Conservation (phyloP, 2,113 vertebrate species). For the Nanorana parkeri region DNA sequence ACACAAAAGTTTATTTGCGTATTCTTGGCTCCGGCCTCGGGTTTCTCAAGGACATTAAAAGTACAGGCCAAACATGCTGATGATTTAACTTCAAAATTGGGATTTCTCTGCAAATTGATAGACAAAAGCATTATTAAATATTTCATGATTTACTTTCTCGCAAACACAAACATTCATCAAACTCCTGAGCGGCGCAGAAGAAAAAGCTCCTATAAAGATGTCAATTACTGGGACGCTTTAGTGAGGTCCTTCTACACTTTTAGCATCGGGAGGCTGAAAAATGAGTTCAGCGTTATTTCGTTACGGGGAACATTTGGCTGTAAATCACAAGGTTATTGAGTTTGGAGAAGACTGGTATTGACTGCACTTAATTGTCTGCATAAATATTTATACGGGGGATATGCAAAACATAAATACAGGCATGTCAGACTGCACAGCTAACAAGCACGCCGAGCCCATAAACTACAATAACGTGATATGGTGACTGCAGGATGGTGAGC, state of each 20-base stretch:
- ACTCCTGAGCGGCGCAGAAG: slow-evolving; percentile 6
- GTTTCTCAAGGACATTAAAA: slow-evolving; percentile 4
- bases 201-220: slow-evolving; percentile 44
- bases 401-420: slow-evolving; percentile 32
- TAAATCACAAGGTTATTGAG: slow-evolving; percentile 53
- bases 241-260: slow-evolving; percentile 38
- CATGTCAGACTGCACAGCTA: slow-evolving; percentile 33
- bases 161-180: slow-evolving; percentile 49
- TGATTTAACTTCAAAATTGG: slow-evolving; percentile 32
- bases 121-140: slow-evolving; percentile 50
- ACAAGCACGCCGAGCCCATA: slow-evolving; percentile 12
- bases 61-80: neutral
- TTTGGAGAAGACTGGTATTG: slow-evolving; percentile 44
- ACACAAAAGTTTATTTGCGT: too few species aligned
- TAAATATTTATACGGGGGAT: slow-evolving; percentile 55
- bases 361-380: slow-evolving; percentile 38
- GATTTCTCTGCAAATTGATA: slow-evolving; percentile 41
- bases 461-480: neutral
- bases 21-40: neutral
- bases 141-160: slow-evolving; percentile 45
- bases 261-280: slow-evolving; percentile 28
- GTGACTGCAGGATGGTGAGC: too few species aligned
- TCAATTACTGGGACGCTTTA: slow-evolving; percentile 52
- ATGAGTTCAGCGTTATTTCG: slow-evolving; percentile 36
- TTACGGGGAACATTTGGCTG: slow-evolving; percentile 44